phyloP scores from a whole-genome alignment of 2,797 vertebrate genomes.

The Diglossa cyanea region DNA sequence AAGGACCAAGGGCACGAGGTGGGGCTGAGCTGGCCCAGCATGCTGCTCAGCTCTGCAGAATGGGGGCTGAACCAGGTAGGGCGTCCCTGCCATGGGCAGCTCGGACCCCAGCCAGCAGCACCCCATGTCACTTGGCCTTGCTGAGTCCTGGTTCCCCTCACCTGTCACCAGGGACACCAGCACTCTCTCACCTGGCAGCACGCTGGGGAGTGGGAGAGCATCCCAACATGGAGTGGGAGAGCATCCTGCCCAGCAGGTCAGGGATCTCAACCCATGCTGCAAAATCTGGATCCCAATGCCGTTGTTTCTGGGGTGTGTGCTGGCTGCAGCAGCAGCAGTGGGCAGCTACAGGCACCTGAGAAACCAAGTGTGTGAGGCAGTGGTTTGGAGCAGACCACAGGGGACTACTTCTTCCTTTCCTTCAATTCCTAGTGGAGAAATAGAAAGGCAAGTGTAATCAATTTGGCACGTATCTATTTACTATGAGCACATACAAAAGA shows the following conservation, averaged over 20 bases:
- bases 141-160: background rate
- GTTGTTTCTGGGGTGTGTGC: background rate
- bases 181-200: background rate
- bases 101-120: background rate
- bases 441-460: background rate
- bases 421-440: background rate
- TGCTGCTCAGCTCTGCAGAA: background rate
- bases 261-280: background rate
- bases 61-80: background rate
- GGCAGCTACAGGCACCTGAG: background rate
- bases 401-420: background rate
- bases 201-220: background rate
- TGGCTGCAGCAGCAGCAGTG: background rate
- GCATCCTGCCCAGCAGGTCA: fast-evolving
- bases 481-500: slow-evolving; percentile 47
- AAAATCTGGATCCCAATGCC: fast-evolving
- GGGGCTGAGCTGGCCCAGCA: background rate
- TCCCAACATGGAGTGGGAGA: background rate
- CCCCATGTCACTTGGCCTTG: background rate
- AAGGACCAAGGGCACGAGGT: background rate
- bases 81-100: background rate
- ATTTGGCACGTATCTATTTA: slow-evolving; percentile 33
- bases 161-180: background rate
- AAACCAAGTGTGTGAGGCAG: background rate
- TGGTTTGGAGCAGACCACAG: background rate